Percentiles rank a stretch among this genome's conserved stretches.
phyloP scores from a whole-genome alignment of 2,113 vertebrate species.

The Syngnathoides biaculeatus region DNA sequence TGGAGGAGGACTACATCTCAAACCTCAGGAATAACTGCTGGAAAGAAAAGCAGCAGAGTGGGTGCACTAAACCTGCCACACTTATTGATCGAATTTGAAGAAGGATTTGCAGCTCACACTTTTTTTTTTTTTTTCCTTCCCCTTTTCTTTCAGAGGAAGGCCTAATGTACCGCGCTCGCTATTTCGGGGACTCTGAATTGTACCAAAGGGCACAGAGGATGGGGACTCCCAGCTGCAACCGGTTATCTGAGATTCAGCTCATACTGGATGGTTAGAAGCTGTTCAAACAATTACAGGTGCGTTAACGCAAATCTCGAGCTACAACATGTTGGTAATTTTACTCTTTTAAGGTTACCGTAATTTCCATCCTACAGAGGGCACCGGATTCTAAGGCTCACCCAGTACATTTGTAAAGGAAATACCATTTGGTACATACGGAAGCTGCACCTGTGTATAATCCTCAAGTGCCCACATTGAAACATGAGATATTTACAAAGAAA shows the following conservation, averaged over 20 bases:
- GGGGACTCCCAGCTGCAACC: constrained; percentile 93
- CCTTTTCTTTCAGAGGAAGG: constrained; percentile 87
- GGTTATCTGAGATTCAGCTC: constrained; percentile 92
- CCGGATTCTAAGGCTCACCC: too few relatives aligned
- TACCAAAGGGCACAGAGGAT: constrained; percentile 95
- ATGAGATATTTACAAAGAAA: too few relatives aligned
- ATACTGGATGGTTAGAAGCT: constrained; percentile 81
- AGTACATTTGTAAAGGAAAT: too few relatives aligned
- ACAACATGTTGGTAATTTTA: too few relatives aligned
- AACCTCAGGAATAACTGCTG: constrained; percentile 97
- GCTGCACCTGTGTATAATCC: too few relatives aligned
- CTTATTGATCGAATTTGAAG: not conserved
- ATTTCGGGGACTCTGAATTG: constrained; percentile 90
- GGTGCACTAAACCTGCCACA: constrained; percentile 46
- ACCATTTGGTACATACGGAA: too few relatives aligned
- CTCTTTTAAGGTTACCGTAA: too few relatives aligned
- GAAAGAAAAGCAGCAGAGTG: constrained; percentile 98
- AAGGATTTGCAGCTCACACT: not conserved
- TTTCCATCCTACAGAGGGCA: too few relatives aligned
- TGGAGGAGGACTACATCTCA: constrained; percentile 95
- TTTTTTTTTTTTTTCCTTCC: constrained; percentile 30
- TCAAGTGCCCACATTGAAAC: too few relatives aligned
- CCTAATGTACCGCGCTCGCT: constrained; percentile 92
- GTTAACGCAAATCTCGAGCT: not conserved
- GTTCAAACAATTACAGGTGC: constrained; percentile 39